Evolutionary conservation across 2,888 invertebrate genomes (phyloP), one percentile per base, ranked within the genome.

Genomic region (Piscicola geometra): DNA sequence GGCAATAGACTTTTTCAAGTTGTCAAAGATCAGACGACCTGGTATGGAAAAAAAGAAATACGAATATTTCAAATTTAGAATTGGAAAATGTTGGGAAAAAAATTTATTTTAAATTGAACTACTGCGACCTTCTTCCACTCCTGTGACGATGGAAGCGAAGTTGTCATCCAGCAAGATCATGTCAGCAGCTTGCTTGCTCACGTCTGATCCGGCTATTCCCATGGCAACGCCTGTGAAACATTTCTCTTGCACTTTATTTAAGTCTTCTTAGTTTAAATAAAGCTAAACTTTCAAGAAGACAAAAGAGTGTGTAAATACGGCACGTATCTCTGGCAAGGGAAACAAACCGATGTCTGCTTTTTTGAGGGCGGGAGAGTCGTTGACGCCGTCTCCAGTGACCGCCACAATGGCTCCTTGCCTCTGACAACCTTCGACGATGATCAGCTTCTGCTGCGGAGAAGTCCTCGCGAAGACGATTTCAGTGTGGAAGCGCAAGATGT

Each of bases 381-480:
- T 93, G 0, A 93, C 92, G 33, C 93, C 93, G 82, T 93, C 93
- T 0, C 93, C 93, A 41, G 92, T 92, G 0, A 93, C 93, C 18
- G 93, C 91, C 75, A 93, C 93, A 79, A 92, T 90, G 77, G 89
- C 89, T 28, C 91, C 91, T 71, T 89, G 87, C 71, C 91, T 87
- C 83, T 93, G 93, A 82, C 91, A 92, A 68, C 92, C 92, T 85
- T 93, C 93, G 1, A 89, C 89, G 81, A 90, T 90, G 81, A 88
- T 88, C 87, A 95, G 88, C 86, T 95, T 95, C 88, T 95, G 95
- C 85, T 86, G 86, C 28, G 95, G 95, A 69, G 94, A 94, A 30
- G 94, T 94, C 83, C 95, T 91, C 80, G 95, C 95, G 88, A 95
- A 95, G 82, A 96, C 95, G 85, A 96, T 96, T 88, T 96, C 95